Evolutionary conservation across 2,888 invertebrate genomes (phyloP).

Genomic region (Apamea monoglypha): DNA sequence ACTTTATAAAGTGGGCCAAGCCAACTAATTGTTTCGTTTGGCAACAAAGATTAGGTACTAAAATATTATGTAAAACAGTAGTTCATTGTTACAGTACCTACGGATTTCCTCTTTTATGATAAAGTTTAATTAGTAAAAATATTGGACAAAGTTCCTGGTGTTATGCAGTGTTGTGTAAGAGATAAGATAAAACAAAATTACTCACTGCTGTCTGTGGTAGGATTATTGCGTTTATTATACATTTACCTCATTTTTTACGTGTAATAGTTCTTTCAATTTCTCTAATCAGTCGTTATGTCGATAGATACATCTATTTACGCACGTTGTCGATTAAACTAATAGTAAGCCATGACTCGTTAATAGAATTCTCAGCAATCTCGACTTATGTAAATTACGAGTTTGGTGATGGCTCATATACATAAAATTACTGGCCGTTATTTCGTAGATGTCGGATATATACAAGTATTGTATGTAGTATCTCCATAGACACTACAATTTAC

Average conservation of each 20-base stretch:
- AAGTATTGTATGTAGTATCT: not conserved
- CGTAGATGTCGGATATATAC: not conserved
- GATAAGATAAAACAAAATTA: conserved; percentile 18
- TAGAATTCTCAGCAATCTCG: too few species aligned
- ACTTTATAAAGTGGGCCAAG: conserved; percentile 11
- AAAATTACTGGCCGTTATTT: not conserved
- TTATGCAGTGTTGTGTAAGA: conserved; percentile 24
- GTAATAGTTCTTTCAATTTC: not conserved
- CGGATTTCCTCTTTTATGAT: conserved; percentile 34
- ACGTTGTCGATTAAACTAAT: not conserved
- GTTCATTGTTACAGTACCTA: not conserved
- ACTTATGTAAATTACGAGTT: not conserved
- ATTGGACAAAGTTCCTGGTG: conserved; percentile 9
- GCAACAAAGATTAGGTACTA: conserved; percentile 5
- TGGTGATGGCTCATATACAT: not conserved
- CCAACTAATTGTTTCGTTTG: conserved; percentile 20
- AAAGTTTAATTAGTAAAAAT: conserved; percentile 12
- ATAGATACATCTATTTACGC: not conserved
- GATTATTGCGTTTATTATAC: not conserved
- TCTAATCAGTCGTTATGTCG: not conserved
- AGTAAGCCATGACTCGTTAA: not conserved
- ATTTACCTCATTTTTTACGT: not conserved
- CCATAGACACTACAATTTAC: not conserved
- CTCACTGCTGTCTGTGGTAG: not conserved
- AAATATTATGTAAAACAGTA: conserved; percentile 3